Conservation (phyloP, 2,113 vertebrate species). For the Corythornis vintsioides region DNA sequence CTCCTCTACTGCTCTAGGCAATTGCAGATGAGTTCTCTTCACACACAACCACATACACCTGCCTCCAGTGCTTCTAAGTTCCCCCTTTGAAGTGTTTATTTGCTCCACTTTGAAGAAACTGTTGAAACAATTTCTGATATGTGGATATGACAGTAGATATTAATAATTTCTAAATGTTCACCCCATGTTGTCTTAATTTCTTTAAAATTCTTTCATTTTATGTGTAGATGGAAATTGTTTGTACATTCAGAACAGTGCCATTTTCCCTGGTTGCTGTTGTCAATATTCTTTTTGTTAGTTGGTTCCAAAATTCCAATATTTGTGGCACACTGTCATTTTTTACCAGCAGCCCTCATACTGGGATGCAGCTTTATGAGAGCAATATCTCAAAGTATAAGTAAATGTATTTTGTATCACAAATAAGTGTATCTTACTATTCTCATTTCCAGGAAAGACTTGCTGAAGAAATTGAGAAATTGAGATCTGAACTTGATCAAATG, state of each 20-base stretch:
- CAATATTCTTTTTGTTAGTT: neutral
- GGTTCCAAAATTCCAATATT: neutral
- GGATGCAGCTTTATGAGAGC: neutral
- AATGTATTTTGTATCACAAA: neutral
- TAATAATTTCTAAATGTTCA: neutral
- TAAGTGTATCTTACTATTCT: neutral
- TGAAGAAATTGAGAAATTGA: conserved; percentile 94
- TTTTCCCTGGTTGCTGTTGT: neutral
- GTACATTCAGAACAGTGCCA: neutral
- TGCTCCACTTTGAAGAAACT: neutral
- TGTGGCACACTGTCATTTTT: neutral
- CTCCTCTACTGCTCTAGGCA: neutral
- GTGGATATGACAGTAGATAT: neutral
- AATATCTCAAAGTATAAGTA: neutral
- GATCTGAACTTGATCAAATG: conserved; percentile 92
- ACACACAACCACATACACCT: neutral
- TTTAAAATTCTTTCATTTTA: neutral
- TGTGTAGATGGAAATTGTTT: neutral
- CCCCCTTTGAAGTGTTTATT: neutral
- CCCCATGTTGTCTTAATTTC: neutral
- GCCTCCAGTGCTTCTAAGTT: neutral
- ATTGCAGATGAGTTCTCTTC: neutral
- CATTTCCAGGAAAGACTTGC: conserved; percentile 88
- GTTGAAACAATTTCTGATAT: neutral
- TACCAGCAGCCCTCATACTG: neutral